Base-by-base conservation (phyloP, 2,888 invertebrate genomes). In the Zaprionus bogoriensis region DNA sequence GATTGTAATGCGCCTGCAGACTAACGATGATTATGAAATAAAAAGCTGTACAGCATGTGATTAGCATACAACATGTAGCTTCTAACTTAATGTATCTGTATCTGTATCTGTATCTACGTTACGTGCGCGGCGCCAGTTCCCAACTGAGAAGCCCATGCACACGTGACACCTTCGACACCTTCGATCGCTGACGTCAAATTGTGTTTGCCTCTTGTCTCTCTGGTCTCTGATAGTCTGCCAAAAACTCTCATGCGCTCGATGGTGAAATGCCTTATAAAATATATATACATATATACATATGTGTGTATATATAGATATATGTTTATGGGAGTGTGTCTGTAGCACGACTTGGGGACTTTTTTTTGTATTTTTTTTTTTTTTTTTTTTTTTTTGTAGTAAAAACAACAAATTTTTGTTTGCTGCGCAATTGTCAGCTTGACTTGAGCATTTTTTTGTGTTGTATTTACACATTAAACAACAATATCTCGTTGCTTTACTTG, bases 351-450 rank as follows among this genome's bases (percentile, higher is more conserved):
- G 14, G 32, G 25, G 46, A 25, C 14, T 28, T 44, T 51, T 51
- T 69, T 52, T 45, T 41, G 19, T 38, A 14, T 14, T 41, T n/a
- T n/a, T n/a, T n/a, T n/a, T 28, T 44, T 51, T 51, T 69, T 52
- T 45, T 41, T 22, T 38, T 12, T 14, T 41, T 39, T 41, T 25
- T n/a, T 17, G 27, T 41, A 20, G 17, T 41, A 36, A 36, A 32
- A 12, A 41, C 14, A 27, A 23, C 9, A 14, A 20, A 45, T 51
- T 51, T 52, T 54, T 52, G 53, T 55, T 55, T 67, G 66, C 73
- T 79, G 78, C 78, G 78, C 85, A 85, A 82, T 79, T 79, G 73
- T 62, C 70, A 74, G 19, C 42, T 69, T 67, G 36, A 54, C 38
- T 39, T 57, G 42, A 64, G 62, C 46, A 51, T 58, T 55, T 74